Conservation (phyloP, 2,888 invertebrate species). For the Incurvaria masculella region DNA sequence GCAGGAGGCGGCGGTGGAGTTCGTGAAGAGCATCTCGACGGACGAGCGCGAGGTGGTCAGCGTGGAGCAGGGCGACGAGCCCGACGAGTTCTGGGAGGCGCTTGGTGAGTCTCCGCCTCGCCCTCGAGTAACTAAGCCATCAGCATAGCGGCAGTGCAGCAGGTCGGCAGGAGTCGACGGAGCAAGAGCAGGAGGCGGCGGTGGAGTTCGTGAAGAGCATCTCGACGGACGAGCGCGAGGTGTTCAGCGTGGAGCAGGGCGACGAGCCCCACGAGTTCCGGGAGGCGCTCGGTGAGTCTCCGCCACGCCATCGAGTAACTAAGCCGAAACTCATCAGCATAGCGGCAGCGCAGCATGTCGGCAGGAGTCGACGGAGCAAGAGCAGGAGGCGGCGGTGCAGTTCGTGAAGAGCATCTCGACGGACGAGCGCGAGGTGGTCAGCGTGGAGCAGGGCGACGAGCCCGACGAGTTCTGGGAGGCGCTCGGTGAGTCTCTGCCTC, state of each 20-base stretch:
- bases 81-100: slow-evolving; percentile 65
- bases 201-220: slow-evolving; percentile 39
- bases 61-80: slow-evolving; percentile 63
- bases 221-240: slow-evolving; percentile 36
- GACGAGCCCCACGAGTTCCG: slow-evolving; percentile 68
- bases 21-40: slow-evolving; percentile 37
- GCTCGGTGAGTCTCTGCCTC: slow-evolving; percentile 48
- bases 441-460: slow-evolving; percentile 63
- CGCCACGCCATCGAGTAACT: no score
- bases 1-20: slow-evolving; percentile 51
- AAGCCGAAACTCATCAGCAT: no score
- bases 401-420: slow-evolving; percentile 41
- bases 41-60: slow-evolving; percentile 41
- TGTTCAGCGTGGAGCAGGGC: slow-evolving; percentile 56
- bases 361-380: slow-evolving; percentile 60
- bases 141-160: no score
- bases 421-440: slow-evolving; percentile 39
- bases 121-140: no score
- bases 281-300: slow-evolving; percentile 55
- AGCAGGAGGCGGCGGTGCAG: slow-evolving; percentile 54
- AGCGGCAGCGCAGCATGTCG: no score
- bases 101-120: slow-evolving; percentile 52
- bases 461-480: slow-evolving; percentile 66
- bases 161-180: slow-evolving; percentile 58
- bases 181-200: slow-evolving; percentile 60